Evolutionary conservation across 2,113 vertebrate species (phyloP), one percentile per base, ranked within the genome.

Genomic region (Herpetotheres cachinnans): DNA sequence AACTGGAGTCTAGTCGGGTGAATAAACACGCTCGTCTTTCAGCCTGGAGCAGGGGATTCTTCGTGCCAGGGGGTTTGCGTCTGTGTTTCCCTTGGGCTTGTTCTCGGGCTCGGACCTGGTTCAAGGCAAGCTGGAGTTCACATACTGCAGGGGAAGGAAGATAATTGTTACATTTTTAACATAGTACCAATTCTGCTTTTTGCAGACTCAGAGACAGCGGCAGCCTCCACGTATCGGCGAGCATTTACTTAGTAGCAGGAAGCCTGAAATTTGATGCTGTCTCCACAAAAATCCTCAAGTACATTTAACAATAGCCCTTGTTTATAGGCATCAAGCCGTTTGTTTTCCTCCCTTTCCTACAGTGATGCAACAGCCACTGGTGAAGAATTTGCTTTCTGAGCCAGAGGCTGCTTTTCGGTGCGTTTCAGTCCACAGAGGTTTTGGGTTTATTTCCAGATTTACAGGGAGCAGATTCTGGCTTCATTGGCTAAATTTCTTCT

Each of bases 201-300:
- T 56, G 72, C 89, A 73, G 58, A 32, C 62, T 59, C 40, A 25
- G 66, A 52, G 80, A 8, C 83, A 59, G 71, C 82, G 34, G 90
- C 94, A 73, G 86, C 91, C 71, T 86, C 76, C 49, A 4, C 40
- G 0, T 86, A 76, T 29, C 34, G 9, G 16, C 2, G 15, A 52
- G 74, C 27, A 7, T 95, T 96, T 86, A 77, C 63, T 95, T 87
- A 73, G 80, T 89, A 63, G 93, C 96, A 89, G 95, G 93, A 96
- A 93, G 82, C 70, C 95, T 90, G 95, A 86, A 82, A 82, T 13
- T 6, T 30, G 92, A 94, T 38, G 65, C 90, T 74, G 90, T 89
- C 95, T 94, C 94, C 92, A 67, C 38, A 56, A 55, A 84, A 81
- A 79, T 80, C 93, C 82, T 63, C 46, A 63, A 91, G 66, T 40